A percentile compares a stretch with the other conserved stretches of the same genome.
phyloP scores from a whole-genome alignment of 2,113 vertebrate genomes.

The Megatriorchis doriae region DNA sequence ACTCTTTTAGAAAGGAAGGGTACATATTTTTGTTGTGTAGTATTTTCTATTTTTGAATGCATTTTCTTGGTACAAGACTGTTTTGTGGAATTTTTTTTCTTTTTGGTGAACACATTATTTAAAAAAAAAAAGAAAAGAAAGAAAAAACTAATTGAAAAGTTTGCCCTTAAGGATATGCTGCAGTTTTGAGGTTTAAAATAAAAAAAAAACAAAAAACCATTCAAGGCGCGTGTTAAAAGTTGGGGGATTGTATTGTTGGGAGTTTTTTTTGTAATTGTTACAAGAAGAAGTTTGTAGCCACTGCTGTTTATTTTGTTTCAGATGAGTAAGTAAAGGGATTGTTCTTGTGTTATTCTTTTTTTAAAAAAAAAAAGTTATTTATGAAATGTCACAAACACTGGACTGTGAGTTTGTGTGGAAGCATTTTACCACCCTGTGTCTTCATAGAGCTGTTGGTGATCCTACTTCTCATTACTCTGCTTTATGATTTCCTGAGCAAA shows the following conservation, averaged over 20 bases:
- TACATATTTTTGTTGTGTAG: conserved; percentile 88
- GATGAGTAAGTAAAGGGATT: conserved; percentile 86
- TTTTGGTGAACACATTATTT: conserved; percentile 83
- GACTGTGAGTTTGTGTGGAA: conserved; percentile 83
- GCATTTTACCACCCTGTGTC: conserved; percentile 80
- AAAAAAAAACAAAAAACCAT: conserved; percentile 31
- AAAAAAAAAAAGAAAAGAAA: conserved; percentile 73
- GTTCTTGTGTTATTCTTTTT: conserved; percentile 82
- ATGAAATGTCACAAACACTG: conserved; percentile 88
- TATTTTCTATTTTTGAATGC: conserved; percentile 89
- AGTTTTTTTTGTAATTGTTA: conserved; percentile 84
- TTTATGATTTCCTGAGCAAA: conserved; percentile 61
- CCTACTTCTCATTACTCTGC: conserved; percentile 69
- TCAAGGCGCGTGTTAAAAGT: conserved; percentile 80
- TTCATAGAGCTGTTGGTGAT: conserved; percentile 76
- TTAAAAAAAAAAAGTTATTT: conserved; percentile 74
- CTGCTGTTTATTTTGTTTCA: conserved; percentile 87
- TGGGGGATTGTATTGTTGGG: conserved; percentile 84
- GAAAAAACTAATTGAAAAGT: conserved; percentile 83
- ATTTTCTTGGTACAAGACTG: conserved; percentile 87
- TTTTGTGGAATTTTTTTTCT: conserved; percentile 74
- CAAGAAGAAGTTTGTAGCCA: conserved; percentile 85
- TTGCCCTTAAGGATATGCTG: conserved; percentile 89
- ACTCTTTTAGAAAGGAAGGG: conserved; percentile 85
- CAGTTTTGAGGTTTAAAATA: conserved; percentile 81